A percentile compares a stretch with the other conserved stretches of the same genome.
These are phyloP conservation scores for Columba livia DNA, from an alignment of 2,113 vertebrate species.

Conservation along the genomic window DNA sequence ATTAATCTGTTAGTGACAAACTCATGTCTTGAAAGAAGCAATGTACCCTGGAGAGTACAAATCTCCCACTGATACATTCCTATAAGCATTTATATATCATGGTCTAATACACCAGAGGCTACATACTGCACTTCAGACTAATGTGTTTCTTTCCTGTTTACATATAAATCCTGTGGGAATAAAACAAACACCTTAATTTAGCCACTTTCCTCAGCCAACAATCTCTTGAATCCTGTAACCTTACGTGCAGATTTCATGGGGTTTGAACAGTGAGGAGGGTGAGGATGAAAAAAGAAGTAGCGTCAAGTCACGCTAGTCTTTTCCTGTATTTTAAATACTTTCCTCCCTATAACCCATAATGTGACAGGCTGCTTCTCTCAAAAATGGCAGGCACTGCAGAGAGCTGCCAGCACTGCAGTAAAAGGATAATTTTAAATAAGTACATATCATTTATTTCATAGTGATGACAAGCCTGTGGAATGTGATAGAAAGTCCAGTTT, in stretches of 20 bases:
- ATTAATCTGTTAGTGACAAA: slow-evolving; percentile 47
- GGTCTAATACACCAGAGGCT: neutral
- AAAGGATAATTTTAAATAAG: slow-evolving; percentile 59
- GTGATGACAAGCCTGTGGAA: slow-evolving; percentile 46
- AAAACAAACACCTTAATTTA: neutral
- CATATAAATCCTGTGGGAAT: neutral
- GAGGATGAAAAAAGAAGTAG: neutral
- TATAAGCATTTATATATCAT: neutral
- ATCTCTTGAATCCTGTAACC: neutral
- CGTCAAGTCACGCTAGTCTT: neutral
- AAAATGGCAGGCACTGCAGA: slow-evolving; percentile 20
- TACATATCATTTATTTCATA: slow-evolving; percentile 24
- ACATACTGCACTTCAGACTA: neutral
- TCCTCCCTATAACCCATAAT: neutral
- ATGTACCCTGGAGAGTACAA: neutral
- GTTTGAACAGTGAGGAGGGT: neutral
- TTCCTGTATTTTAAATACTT: neutral
- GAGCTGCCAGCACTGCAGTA: slow-evolving; percentile 41
- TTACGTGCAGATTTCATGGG: neutral
- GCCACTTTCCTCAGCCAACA: neutral
- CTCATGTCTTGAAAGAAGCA: neutral
- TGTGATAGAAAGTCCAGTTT: slow-evolving; percentile 33
- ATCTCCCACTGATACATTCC: neutral
- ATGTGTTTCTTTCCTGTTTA: neutral
- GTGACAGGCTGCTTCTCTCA: slow-evolving; percentile 15